Conservation (phyloP, 2,113 vertebrate species). For the Oreochromis spilurus region DNA sequence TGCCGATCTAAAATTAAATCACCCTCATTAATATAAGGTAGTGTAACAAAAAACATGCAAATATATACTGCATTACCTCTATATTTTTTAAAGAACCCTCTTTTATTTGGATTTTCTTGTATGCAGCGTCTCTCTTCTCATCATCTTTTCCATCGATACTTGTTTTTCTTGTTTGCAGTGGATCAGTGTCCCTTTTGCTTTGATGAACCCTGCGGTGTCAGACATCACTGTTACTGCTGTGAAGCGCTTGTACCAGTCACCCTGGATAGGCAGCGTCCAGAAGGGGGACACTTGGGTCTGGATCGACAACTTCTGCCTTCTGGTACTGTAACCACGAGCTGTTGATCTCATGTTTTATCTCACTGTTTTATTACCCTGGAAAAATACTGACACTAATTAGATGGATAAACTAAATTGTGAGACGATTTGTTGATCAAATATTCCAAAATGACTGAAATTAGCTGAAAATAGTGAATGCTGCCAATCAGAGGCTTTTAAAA, state of each 20-base stretch:
- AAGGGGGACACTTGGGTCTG: conserved; percentile 82
- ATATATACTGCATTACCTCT: neutral
- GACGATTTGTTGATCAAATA: neutral
- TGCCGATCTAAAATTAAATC: neutral
- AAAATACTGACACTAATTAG: neutral
- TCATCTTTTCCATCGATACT: neutral
- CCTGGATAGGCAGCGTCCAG: conserved; percentile 85
- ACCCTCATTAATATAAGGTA: neutral
- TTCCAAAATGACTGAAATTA: neutral
- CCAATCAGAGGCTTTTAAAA: neutral
- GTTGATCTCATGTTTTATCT: neutral
- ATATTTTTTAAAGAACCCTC: neutral
- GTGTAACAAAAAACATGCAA: neutral
- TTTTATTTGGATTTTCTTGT: neutral
- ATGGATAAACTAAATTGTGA: neutral
- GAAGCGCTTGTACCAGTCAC: conserved; percentile 82
- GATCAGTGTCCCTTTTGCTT: conserved; percentile 93
- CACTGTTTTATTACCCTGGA: neutral
- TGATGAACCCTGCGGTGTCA: conserved; percentile 87
- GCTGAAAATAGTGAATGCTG: neutral
- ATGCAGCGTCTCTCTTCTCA: neutral
- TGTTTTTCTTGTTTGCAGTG: conserved; percentile 76
- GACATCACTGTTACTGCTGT: conserved; percentile 89
- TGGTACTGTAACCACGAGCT: conserved; percentile 71
- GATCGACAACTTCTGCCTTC: conserved; percentile 91